phyloP scores from a whole-genome alignment of 2,797 vertebrate genomes.

The Scolopax bukidnonensis region DNA sequence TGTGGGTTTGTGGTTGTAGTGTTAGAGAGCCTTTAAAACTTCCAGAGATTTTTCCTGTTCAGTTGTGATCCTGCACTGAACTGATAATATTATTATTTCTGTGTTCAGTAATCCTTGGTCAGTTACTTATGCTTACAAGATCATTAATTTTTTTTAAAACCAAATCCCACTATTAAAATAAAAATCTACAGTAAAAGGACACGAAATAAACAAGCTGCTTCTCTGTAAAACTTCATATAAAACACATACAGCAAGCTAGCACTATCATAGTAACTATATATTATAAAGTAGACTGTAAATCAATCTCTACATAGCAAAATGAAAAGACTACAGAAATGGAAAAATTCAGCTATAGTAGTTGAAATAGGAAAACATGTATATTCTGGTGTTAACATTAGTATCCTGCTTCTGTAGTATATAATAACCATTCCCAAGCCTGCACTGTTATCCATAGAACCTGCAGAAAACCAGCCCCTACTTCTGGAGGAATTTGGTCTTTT shows the following conservation, averaged over 20 bases:
- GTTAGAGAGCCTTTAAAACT: neutral
- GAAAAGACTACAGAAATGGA: neutral
- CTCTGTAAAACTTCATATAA: neutral
- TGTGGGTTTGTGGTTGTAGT: neutral
- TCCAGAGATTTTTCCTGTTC: constrained; percentile 13
- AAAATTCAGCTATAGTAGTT: neutral
- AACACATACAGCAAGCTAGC: neutral
- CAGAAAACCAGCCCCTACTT: neutral
- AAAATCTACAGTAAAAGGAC: neutral
- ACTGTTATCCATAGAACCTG: neutral
- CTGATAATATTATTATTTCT: constrained; percentile 29
- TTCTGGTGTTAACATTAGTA: neutral
- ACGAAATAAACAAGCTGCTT: constrained; percentile 16
- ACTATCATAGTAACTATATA: neutral
- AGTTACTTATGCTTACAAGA: neutral
- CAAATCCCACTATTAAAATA: constrained; percentile 26
- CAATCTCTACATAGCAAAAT: neutral
- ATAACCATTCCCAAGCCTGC: neutral
- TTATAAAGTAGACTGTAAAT: neutral
- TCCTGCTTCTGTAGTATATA: neutral
- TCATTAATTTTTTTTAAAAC: neutral
- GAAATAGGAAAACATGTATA: neutral
- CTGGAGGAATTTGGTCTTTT: neutral
- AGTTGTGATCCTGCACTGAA: constrained; percentile 2
- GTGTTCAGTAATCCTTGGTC: constrained; percentile 26